Evolutionary conservation across 2,113 vertebrate species (phyloP), one percentile per base, ranked within the genome.

Genomic region (Nerophis lumbriciformis): DNA sequence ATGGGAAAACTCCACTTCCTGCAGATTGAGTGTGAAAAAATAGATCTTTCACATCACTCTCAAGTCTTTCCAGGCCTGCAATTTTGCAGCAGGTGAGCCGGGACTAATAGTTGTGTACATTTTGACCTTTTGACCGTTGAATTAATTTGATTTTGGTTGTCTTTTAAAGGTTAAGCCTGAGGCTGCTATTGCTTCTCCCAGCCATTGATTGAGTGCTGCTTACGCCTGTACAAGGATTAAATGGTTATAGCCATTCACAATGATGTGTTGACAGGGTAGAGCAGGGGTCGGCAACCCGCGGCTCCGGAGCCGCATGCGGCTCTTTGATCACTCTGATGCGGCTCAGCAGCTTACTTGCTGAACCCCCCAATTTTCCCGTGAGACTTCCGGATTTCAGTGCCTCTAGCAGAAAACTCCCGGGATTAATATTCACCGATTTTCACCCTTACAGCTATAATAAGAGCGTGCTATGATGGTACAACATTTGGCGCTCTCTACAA

Each of bases 41-140:
- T 78, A 69, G 65, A 64, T 64, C 54, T 66, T 38, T 87, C 80
- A 80, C 54, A 61, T 73, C n/a, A 59, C 76, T 66, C 61, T 76
- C 66, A 63, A 77, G 74, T 71, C 71, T 69, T 82, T 75, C 61
- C 73, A 61, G 63, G 61, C 60, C 65, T 71, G 68, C 71, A n/a
- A 63, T 75, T 90, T 87, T 73, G 75, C 77, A 82, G 80, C 77
- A 78, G 74, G 78, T 68, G 68, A 53, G 73, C 58, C 62, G 61
- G 74, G 75, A 59, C 77, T 83, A 85, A 90, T 84, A 68, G 71
- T 88, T 80, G 73, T 83, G 77, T 84, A 53, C 63, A 73, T 48
- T 73, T 70, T 85, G 84, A 84, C 87, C 85, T 85, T 87, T 88
- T 91, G 88, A 84, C 88, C 76, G 53, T 72, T 79, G 82, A 81